phyloP scores from a whole-genome alignment of 2,888 invertebrate species.

The Fragum sueziense region DNA sequence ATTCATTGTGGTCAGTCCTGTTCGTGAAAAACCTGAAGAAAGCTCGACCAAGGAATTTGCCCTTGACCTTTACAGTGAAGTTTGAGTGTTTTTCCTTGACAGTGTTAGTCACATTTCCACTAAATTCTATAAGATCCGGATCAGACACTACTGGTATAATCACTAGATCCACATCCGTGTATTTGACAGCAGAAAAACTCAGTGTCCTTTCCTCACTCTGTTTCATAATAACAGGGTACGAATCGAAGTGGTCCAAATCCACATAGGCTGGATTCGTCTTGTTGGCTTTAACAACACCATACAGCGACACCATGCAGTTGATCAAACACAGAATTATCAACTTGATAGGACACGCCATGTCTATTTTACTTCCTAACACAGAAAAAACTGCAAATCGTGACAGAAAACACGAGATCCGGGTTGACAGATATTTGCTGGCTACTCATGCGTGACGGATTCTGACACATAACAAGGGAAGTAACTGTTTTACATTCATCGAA shows the following conservation, averaged over 20 bases:
- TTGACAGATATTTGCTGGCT: neutral
- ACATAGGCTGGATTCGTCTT: constrained; percentile 46
- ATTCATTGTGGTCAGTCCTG: constrained; percentile 13
- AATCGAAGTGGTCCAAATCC: constrained; percentile 33
- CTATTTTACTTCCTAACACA: neutral
- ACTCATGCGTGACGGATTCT: constrained; percentile 5
- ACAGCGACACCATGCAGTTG: constrained; percentile 42
- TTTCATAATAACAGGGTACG: constrained; percentile 44
- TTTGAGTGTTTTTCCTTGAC: constrained; percentile 32
- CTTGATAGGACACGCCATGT: constrained; percentile 60
- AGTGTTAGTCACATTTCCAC: constrained; percentile 25
- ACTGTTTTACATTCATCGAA: neutral
- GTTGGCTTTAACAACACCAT: constrained; percentile 47
- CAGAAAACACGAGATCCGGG: constrained; percentile 3
- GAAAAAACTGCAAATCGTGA: neutral
- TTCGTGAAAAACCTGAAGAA: constrained; percentile 54
- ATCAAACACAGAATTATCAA: constrained; percentile 44
- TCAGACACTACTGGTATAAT: constrained; percentile 44
- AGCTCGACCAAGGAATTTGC: constrained; percentile 62
- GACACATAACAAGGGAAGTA: constrained; percentile 12
- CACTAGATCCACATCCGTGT: constrained; percentile 6
- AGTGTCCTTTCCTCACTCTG: constrained; percentile 55
- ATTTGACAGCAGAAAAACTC: constrained; percentile 43
- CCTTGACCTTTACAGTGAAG: constrained; percentile 55
- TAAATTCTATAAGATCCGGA: constrained; percentile 43